These are phyloP conservation scores for Spicauda simplicius DNA, from an alignment of 2,888 invertebrate species.

Conservation along the genomic window DNA sequence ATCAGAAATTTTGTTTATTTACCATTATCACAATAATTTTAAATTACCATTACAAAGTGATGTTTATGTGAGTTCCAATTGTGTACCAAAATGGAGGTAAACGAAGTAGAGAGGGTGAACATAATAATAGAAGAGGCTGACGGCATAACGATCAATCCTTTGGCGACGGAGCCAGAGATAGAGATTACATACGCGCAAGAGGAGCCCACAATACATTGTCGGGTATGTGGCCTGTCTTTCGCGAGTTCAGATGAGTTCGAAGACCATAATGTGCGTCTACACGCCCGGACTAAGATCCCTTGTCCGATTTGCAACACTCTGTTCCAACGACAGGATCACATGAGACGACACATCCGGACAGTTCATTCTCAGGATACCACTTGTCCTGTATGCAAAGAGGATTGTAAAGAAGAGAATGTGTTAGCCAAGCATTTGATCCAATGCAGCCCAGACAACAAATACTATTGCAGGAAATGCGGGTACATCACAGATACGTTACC, in stretches of 20 bases:
- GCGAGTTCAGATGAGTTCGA: no score
- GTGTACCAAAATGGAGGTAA: no score
- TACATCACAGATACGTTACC: slow-evolving; percentile 47
- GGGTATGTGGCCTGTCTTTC: neutral
- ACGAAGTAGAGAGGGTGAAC: no score
- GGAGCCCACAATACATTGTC: neutral
- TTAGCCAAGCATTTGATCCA: slow-evolving; percentile 55
- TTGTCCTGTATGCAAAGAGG: slow-evolving; percentile 58
- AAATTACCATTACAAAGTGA: no score
- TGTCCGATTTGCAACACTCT: slow-evolving; percentile 54
- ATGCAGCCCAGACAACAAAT: slow-evolving; percentile 52
- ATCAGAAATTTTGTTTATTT: no score
- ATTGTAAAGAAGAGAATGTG: slow-evolving; percentile 53
- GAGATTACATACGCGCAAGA: neutral
- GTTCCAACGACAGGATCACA: slow-evolving; percentile 59
- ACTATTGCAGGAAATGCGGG: slow-evolving; percentile 54
- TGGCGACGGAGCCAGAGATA: neutral
- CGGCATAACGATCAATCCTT: no score
- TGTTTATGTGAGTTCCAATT: no score
- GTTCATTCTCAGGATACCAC: slow-evolving; percentile 49
- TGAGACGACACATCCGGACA: slow-evolving; percentile 59
- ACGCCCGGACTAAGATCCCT: slow-evolving; percentile 30
- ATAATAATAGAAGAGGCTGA: no score
- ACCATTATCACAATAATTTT: no score
- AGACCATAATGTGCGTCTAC: neutral